phyloP scores from a whole-genome alignment of 2,797 vertebrate genomes.

The Acanthurus leucopareius region DNA sequence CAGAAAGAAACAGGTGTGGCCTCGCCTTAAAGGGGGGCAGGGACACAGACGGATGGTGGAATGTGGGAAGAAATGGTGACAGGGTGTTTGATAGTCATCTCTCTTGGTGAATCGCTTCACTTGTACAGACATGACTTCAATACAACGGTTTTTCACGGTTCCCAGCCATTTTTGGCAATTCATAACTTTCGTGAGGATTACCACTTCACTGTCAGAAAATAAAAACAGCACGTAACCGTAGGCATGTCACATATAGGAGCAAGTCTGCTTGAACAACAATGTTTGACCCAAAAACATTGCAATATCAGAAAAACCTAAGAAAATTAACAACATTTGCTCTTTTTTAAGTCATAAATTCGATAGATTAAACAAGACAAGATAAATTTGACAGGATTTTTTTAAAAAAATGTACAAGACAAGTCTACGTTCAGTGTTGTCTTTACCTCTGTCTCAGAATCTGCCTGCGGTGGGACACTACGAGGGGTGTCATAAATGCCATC shows the following conservation, averaged over 20 bases:
- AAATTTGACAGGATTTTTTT: neutral
- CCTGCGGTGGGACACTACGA: conserved; percentile 78
- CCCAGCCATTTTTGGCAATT: neutral
- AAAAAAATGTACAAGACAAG: neutral
- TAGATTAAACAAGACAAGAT: neutral
- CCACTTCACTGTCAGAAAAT: neutral
- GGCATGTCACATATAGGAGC: neutral
- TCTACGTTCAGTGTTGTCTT: conserved; percentile 2
- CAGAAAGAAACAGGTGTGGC: conserved; percentile 86
- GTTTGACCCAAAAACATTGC: neutral
- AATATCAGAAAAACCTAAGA: too few relatives aligned
- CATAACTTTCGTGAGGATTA: neutral
- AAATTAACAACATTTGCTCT: neutral
- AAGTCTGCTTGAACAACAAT: neutral
- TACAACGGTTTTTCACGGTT: conserved; percentile 13
- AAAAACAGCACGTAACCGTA: neutral
- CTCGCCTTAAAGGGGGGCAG: conserved; percentile 63
- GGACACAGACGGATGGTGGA: conserved; percentile 51
- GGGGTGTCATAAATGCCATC: conserved; percentile 88
- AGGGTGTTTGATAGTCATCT: conserved; percentile 52
- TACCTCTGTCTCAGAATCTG: conserved; percentile 82
- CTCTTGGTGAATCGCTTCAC: conserved; percentile 21
- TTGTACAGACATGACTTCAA: conserved; percentile 55
- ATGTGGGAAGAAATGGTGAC: conserved; percentile 69
- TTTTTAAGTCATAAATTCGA: neutral